Evolutionary conservation across 1,140 invertebrate species (phyloP), one percentile per base, ranked within the genome.

Genomic region (Dreissena polymorpha): DNA sequence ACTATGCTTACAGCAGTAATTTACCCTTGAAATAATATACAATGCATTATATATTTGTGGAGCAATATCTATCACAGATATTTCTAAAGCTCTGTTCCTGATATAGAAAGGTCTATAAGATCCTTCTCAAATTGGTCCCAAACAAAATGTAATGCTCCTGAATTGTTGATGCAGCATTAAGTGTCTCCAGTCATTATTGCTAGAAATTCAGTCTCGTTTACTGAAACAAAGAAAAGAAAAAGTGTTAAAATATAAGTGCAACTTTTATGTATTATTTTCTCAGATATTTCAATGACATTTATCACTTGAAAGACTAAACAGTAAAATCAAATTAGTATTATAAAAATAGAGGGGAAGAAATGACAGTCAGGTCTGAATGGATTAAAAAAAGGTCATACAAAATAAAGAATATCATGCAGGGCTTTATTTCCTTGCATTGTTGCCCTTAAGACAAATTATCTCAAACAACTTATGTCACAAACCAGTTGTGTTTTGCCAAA

Each of bases 111-210:
- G 39, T 39, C 8, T 39, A 5, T 39, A 39, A 39, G 39, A 39
- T 39, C 39, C 39, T 39, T 8, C n/a, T n/a, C 2, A 39, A 39
- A 60, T 10, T 60, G 57, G 57, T 60, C 57, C 57, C 57, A 60
- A 60, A 23, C 21, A 39, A 39, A 39, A 39, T 60, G 57, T 2
- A 23, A 60, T 60, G 57, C 18, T 53, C 13, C 8, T 60, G 8
- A 21, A 39, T 67, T 67, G 51, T 29, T 29, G 16, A 18, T 13
- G 25, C 18, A 12, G 10, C 29, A 16, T 89, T 88, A 93, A 25
- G 91, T 91, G 64, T 93, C 91, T 73, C 92, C 92, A 55, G 91
- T 92, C 91, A 93, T 92, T 39, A 93, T 93, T 39, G 92, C 89
- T 14, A 92, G 84, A 68, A 93, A 93, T 80, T 93, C 92, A 18